Base-by-base conservation (phyloP, 1,140 invertebrate species). In the Megalonaias nervosa region DNA sequence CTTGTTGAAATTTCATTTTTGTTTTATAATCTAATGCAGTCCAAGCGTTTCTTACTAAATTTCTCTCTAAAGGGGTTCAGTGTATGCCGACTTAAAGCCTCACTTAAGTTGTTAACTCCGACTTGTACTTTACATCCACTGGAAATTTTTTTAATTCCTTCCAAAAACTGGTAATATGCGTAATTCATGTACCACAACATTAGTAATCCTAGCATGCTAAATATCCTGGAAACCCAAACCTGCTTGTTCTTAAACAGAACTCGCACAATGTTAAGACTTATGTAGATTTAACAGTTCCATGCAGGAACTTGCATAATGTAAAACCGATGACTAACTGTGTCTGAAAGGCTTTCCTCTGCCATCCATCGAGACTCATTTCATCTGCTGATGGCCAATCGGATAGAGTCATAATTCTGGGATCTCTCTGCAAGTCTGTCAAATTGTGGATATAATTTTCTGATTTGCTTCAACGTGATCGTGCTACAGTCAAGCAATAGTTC, bases 151-250 rank as follows among this genome's bases (percentile, higher is more conserved):
- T 83, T n/a, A 1, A 91, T 87, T 48, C 94, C 94, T 88, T 96
- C 93, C 17, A 98, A 89, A 90, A 98, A 97, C 86, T 97, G 95
- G 91, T 97, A 96, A 9, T 97, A 86, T 0, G 96, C 96, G 88
- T 97, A 95, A 87, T 97, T 98, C 1, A 95, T 97, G 82, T 94
- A 96, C 86, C 95, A 96, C n/a, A 97, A 93, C 6, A 97, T 91
- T 3, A 97, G 87, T 74, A 97, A 94, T 6, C 38, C 6, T 11
- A 60, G 31, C 14, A 17, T 58, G 11, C 26, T 38, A 2, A n/a
- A 48, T 19, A 62, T n/a, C 12, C n/a, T 65, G 11, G 66, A n/a
- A 55, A 19, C 68, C 86, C 86, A 89, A 13, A 76, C 57, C 12
- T 69, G 15, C 60, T 71, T 71, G 81, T 92, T 91, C 16, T 85